Base-by-base conservation (phyloP, 2,113 vertebrate genomes). In the Cryptoleucopteryx plumbea region DNA sequence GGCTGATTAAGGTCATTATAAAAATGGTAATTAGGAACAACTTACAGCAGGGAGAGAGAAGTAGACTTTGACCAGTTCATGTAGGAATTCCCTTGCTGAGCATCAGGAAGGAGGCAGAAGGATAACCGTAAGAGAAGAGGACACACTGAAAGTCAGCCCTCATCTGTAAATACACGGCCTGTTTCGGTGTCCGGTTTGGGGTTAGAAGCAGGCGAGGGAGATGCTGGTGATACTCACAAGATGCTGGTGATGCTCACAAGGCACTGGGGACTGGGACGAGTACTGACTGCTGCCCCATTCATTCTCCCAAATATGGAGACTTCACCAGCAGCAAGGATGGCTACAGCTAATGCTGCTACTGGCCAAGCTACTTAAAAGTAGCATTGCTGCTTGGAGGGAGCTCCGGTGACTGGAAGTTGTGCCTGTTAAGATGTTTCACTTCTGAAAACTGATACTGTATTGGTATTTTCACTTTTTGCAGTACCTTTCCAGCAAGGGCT, bases 111-210 rank as follows among this genome's bases (percentile, higher is more conserved):
- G 32, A 19, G 63, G 61, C 73, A 52, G 72, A 18, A 38, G 47
- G 36, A 9, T 21, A 23, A 5, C 50, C 6, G 29, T 13, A 25
- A 34, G 66, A 52, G 40, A 4, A 36, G 55, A 42, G 59, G 18
- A 8, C 31, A 10, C 8, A 0, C 3, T 3, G 62, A 23, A 43
- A 43, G 66, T 1, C 65, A 85, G 88, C 50, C 43, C 70, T 23
- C 3, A 3, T 5, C 43, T 11, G 0, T 0, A 0, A 0, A 17
- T 26, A 7, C 34, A 2, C 0, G 0, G 72, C 67, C 15, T 9
- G 0, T n/a, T 27, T 2, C 0, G 0, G 52, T 1, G 3, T 6
- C 29, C n/a, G 8, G 47, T 16, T 9, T 7, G 15, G 6, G 63
- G 68, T 16, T 12, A 12, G 71, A 29, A 21, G 32, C 43, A 58